These are phyloP conservation scores for Poeciliopsis turneri DNA, from an alignment of 2,797 vertebrate species.

Conservation along the genomic window DNA sequence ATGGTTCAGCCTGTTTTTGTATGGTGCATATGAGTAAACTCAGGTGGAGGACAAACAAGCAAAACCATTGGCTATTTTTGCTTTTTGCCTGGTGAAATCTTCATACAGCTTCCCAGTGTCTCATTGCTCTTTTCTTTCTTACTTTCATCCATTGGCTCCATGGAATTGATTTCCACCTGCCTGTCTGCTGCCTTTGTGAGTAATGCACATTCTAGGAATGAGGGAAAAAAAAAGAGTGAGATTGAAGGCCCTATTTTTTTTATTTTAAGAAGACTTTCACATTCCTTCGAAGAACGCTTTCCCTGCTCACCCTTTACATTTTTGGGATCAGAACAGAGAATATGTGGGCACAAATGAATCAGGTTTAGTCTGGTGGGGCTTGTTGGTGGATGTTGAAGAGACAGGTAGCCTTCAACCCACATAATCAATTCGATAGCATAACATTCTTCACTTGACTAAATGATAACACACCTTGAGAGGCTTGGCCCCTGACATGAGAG, in stretches of 20 bases:
- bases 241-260: constrained; percentile 63
- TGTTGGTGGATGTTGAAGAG: constrained; percentile 63
- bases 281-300: constrained; percentile 68
- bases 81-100: constrained; percentile 59
- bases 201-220: constrained; percentile 54
- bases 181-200: constrained; percentile 79
- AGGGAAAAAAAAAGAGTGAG: constrained; percentile 43
- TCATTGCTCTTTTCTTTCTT: constrained; percentile 52
- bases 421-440: constrained; percentile 71
- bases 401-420: constrained; percentile 72
- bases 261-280: constrained; percentile 74
- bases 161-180: constrained; percentile 77
- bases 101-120: constrained; percentile 59
- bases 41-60: constrained; percentile 56
- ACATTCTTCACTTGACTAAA: constrained; percentile 65
- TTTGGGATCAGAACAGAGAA: constrained; percentile 72
- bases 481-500: constrained; percentile 70
- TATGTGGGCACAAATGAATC: constrained; percentile 72
- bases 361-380: constrained; percentile 62
- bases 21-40: constrained; percentile 40
- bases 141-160: constrained; percentile 77
- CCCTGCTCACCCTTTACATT: constrained; percentile 65
- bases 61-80: constrained; percentile 67
- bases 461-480: constrained; percentile 76
- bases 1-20: constrained; percentile 40